phyloP scores from a whole-genome alignment of 2,113 vertebrate species.

The Embiotoca jacksoni region DNA sequence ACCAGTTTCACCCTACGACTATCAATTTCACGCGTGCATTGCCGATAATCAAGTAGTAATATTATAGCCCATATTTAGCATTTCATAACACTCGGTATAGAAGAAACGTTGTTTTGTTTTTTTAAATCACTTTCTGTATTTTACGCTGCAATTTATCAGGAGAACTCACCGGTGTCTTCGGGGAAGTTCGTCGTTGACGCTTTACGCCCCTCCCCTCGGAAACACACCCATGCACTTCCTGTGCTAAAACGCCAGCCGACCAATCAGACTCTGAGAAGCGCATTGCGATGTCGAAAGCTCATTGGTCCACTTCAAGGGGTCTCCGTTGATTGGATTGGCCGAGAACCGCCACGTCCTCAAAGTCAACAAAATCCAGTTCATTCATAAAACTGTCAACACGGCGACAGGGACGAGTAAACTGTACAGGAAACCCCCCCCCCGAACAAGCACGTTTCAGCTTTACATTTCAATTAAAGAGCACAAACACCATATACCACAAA shows the following conservation, averaged over 20 bases:
- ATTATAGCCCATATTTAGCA: accelerated
- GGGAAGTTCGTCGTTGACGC: conserved; percentile 61
- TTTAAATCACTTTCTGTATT: background rate
- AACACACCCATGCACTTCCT: conserved; percentile 81
- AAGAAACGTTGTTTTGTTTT: background rate
- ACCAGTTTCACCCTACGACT: conserved; percentile 1
- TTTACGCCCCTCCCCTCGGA: conserved; percentile 64
- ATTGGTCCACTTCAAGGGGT: conserved; percentile 80
- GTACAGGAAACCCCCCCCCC: accelerated
- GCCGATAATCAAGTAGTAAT: accelerated
- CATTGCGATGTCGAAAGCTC: conserved; percentile 67
- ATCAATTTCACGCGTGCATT: background rate
- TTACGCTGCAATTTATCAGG: background rate
- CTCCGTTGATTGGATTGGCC: conserved; percentile 81
- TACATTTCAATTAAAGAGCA: background rate
- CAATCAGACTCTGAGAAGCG: conserved; percentile 38
- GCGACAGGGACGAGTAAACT: background rate
- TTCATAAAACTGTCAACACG: conserved; percentile 54
- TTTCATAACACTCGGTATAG: background rate
- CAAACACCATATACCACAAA: background rate
- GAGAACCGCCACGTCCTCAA: conserved; percentile 87
- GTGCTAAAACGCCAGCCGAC: conserved; percentile 48
- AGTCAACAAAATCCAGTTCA: conserved; percentile 57
- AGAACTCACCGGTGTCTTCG: conserved; percentile 69
- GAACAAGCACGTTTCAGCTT: background rate